Evolutionary conservation across 1,140 invertebrate species (phyloP).

Genomic region (Pomacea maculata): DNA sequence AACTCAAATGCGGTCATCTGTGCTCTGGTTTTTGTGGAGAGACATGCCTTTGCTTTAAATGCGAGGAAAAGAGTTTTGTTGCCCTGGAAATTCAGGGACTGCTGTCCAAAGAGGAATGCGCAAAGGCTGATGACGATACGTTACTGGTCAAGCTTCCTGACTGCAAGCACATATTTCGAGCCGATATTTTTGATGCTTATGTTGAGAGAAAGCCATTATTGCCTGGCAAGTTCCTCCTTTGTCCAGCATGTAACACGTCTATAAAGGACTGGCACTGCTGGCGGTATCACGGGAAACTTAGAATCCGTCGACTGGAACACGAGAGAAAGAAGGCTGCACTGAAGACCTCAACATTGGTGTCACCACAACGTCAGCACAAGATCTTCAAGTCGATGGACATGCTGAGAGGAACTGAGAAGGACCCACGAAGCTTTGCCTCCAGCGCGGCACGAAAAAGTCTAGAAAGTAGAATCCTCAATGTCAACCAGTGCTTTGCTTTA

Average conservation of each 20-base stretch:
- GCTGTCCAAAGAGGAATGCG: not conserved
- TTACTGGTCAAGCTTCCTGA: slow-evolving; percentile 5
- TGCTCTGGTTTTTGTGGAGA: slow-evolving; percentile 74
- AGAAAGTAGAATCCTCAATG: not conserved
- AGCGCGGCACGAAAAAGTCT: not conserved
- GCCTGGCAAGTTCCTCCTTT: not conserved
- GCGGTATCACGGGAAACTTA: not conserved
- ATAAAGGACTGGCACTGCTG: slow-evolving; percentile 9
- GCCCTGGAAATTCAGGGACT: not conserved
- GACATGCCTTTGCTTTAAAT: slow-evolving; percentile 63
- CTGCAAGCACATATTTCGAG: slow-evolving; percentile 11
- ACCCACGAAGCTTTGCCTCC: slow-evolving; percentile 3
- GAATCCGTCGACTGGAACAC: not conserved
- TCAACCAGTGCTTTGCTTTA: not conserved
- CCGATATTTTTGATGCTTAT: not conserved
- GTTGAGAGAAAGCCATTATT: not conserved
- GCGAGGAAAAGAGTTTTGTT: slow-evolving; percentile 4
- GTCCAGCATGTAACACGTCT: slow-evolving; percentile 3
- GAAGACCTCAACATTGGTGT: not conserved
- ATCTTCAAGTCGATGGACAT: not conserved
- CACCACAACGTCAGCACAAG: not conserved
- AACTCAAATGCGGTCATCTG: slow-evolving; percentile 69
- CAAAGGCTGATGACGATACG: not conserved
- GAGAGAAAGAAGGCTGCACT: not conserved
- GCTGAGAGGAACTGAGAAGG: not conserved